Conservation (phyloP, 2,888 invertebrate genomes). For the Melitaea athalia region DNA sequence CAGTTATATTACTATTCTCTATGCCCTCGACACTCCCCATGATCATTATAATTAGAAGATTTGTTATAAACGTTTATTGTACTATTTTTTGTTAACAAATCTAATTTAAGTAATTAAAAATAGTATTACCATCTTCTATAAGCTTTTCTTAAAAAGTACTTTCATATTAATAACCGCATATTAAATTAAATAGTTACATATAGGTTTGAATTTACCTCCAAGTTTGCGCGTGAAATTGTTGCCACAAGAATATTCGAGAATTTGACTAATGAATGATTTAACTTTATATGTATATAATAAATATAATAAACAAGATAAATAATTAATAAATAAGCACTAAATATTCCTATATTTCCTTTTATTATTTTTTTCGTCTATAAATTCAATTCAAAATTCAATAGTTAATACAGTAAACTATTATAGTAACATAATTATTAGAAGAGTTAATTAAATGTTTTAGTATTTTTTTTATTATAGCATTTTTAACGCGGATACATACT, state of each 20-base stretch:
- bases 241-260: conserved; percentile 16
- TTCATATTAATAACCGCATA: neutral
- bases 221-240: conserved; percentile 26
- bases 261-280: neutral
- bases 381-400: too few species aligned
- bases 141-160: neutral
- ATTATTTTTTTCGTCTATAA: too few species aligned
- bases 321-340: too few species aligned
- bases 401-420: too few species aligned
- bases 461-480: neutral
- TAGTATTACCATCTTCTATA: neutral
- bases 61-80: neutral
- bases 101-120: neutral
- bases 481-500: too few species aligned
- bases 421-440: too few species aligned
- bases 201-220: conserved; percentile 40
- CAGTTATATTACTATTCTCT: too few species aligned
- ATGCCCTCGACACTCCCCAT: conserved; percentile 63
- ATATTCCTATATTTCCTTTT: too few species aligned
- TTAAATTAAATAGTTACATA: neutral
- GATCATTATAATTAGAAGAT: conserved; percentile 39
- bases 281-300: too few species aligned
- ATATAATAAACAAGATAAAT: too few species aligned
- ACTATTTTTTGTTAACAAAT: neutral
- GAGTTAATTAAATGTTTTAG: too few species aligned